Evolutionary conservation across 2,888 invertebrate genomes (phyloP), one percentile per base, ranked within the genome.

Genomic region (Standfussiana lucernea): DNA sequence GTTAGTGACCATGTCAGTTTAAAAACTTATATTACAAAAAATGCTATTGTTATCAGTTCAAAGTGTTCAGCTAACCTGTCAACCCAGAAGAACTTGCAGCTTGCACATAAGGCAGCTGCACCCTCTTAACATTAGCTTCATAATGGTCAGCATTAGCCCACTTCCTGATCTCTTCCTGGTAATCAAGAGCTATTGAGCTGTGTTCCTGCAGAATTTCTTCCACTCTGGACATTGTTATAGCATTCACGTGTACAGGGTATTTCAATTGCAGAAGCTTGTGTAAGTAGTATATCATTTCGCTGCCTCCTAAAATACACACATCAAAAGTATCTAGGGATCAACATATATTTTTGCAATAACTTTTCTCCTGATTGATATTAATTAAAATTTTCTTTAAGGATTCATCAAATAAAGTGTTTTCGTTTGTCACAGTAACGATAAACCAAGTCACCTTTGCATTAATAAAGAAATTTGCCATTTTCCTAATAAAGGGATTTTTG

Each of bases 191-290:
- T 79, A 99, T 97, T 67, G 97, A 97, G 85, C 98, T 98, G 91
- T 99, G 98, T 66, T 98, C 97, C 80, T 98, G 98, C 3, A 99
- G 95, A 47, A 99, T 95, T 92, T 99, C 98, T 97, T 99, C 99
- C 59, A 98, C 98, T 81, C 99, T 97, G 77, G 98, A 98, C 86
- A 98, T 97, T 0, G 99, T 99, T 82, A 99, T 98, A 0, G 98
- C 98, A 92, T 98, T 98, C 0, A 98, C 97, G 95, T 99, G 99
- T 0, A 98, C 98, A 0, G 99, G 99, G 94, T 99, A 99, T 93
- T 99, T 99, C 59, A 99, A 97, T 94, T 99, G 99, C 59, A 99
- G 97, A 68, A 99, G 97, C 80, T 99, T 97, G 93, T 99, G 99
- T 92, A 99, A 97, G 92, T 98, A 99, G 59, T 97, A 97, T 79